Conservation (phyloP, 2,797 vertebrate species). For the Acanthurus tractus region DNA sequence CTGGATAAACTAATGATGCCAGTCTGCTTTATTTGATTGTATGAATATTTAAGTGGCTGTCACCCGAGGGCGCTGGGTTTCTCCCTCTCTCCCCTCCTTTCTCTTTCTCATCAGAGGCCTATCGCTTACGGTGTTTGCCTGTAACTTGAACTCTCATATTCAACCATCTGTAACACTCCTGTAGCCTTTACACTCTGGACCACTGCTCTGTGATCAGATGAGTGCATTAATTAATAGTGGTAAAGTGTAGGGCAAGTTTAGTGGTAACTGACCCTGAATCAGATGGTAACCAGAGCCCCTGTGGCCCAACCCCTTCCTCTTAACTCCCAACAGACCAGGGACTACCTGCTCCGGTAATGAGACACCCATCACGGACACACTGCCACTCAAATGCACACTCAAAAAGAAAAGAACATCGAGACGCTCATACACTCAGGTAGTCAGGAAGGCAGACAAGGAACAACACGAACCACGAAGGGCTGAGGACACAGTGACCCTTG, state of each 20-base stretch:
- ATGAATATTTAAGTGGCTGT: slow-evolving; percentile 79
- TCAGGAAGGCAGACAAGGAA: slow-evolving; percentile 34
- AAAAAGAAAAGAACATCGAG: slow-evolving; percentile 37
- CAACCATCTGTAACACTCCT: slow-evolving; percentile 67
- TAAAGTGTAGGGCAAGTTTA: slow-evolving; percentile 40
- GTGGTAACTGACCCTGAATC: slow-evolving; percentile 76
- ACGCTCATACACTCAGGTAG: slow-evolving; percentile 29
- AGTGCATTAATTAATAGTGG: slow-evolving; percentile 60
- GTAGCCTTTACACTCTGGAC: slow-evolving; percentile 55
- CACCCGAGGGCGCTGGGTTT: slow-evolving; percentile 61
- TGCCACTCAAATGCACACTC: slow-evolving; percentile 18
- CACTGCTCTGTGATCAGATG: slow-evolving; percentile 73
- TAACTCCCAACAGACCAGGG: slow-evolving; percentile 65
- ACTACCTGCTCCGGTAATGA: slow-evolving; percentile 79
- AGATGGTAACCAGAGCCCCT: slow-evolving; percentile 76
- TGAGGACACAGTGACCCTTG: slow-evolving; percentile 24
- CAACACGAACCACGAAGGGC: background rate
- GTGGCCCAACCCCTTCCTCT: slow-evolving; percentile 53
- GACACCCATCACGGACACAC: slow-evolving; percentile 72
- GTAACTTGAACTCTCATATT: slow-evolving; percentile 75
- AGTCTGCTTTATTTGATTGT: slow-evolving; percentile 58
- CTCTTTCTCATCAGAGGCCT: slow-evolving; percentile 72
- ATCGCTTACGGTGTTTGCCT: slow-evolving; percentile 72
- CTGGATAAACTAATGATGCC: slow-evolving; percentile 57
- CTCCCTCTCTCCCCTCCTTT: slow-evolving; percentile 56